Percentiles rank a stretch among this genome's conserved stretches.
These are phyloP conservation scores for Epinotia nisella DNA, from an alignment of 2,888 invertebrate genomes.

Conservation along the genomic window DNA sequence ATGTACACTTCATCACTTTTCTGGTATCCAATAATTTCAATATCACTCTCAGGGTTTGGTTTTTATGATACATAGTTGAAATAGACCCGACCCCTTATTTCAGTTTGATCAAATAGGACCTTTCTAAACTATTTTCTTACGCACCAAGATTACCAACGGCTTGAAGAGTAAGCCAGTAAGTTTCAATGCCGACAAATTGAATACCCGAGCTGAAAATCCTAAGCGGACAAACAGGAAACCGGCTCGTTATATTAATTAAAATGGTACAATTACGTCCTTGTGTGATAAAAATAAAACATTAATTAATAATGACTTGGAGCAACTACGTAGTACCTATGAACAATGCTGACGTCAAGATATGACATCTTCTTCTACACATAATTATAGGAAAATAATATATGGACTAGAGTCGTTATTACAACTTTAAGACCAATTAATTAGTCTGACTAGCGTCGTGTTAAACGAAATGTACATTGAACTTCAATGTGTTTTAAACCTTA, in stretches of 20 bases:
- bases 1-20: background rate
- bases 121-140: too few relatives aligned
- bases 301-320: constrained; percentile 1
- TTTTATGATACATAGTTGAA: too few relatives aligned
- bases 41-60: too few relatives aligned
- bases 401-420: background rate
- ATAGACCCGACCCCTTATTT: too few relatives aligned
- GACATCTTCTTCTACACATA: background rate
- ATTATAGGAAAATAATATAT: background rate
- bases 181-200: constrained; percentile 9
- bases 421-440: background rate
- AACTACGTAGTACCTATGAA: constrained; percentile 1
- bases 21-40: too few relatives aligned
- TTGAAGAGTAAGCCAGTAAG: background rate
- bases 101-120: too few relatives aligned
- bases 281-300: constrained; percentile 8
- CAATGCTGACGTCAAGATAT: background rate
- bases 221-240: constrained; percentile 38
- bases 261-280: constrained; percentile 18
- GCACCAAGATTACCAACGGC: background rate
- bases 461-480: too few relatives aligned
- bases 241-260: constrained; percentile 20
- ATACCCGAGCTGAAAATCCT: background rate
- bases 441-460: too few relatives aligned
- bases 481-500: too few relatives aligned